These are phyloP conservation scores for Drosophila biarmipes DNA, from an alignment of 1,140 invertebrate genomes.

Conservation along the genomic window DNA sequence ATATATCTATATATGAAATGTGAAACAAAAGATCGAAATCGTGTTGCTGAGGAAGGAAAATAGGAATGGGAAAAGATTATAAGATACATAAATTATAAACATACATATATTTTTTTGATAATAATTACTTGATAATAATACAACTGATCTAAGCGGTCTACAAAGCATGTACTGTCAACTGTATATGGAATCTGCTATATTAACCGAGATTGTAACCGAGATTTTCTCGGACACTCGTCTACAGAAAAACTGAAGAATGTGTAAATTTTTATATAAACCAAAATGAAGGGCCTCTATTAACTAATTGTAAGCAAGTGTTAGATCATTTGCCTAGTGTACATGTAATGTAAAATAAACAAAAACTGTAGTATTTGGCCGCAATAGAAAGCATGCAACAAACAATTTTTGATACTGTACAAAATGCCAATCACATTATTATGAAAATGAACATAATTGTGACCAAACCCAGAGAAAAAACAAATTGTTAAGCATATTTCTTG, in stretches of 20 bases:
- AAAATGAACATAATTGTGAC: conserved; percentile 31
- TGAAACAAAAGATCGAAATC: conserved; percentile 29
- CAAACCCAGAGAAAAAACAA: conserved; percentile 28
- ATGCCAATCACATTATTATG: conserved; percentile 63
- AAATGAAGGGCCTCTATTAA: conserved; percentile 59
- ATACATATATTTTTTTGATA: conserved; percentile 75
- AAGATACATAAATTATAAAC: conserved; percentile 53
- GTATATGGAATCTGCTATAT: conserved; percentile 34
- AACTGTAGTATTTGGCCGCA: conserved; percentile 59
- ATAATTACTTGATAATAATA: conserved; percentile 56
- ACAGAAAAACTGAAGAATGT: conserved; percentile 45
- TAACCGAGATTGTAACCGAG: conserved; percentile 13
- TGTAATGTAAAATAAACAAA: conserved; percentile 46
- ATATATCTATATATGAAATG: conserved; percentile 48
- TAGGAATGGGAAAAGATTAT: conserved; percentile 55
- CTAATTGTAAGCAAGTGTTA: conserved; percentile 69
- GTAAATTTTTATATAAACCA: conserved; percentile 62
- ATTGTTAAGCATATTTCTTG: conserved; percentile 65
- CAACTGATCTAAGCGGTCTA: conserved; percentile 50
- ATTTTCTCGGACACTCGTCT: conserved; percentile 10
- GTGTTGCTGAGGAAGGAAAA: conserved; percentile 54
- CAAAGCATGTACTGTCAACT: conserved; percentile 25
- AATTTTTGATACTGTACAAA: conserved; percentile 71
- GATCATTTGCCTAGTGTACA: conserved; percentile 49
- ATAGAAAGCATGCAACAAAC: conserved; percentile 50